These are phyloP conservation scores for Perizoma affinitatum DNA, from an alignment of 2,888 invertebrate species.

Conservation along the genomic window DNA sequence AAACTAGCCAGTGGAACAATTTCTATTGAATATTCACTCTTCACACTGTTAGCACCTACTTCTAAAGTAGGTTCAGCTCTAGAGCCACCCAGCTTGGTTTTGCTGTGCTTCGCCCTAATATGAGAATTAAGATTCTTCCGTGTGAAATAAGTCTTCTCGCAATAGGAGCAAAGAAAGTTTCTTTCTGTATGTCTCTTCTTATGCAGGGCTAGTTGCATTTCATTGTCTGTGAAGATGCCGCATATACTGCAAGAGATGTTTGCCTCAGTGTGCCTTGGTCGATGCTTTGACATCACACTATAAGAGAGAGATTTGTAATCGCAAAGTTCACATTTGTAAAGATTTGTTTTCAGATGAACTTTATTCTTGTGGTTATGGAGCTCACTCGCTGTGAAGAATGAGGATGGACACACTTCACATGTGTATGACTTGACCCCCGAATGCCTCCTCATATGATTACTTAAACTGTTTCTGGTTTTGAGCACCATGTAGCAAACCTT, in stretches of 20 bases:
- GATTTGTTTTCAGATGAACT: conserved; percentile 51
- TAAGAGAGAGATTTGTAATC: conserved; percentile 51
- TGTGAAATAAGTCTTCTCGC: conserved; percentile 55
- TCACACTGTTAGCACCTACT: neutral
- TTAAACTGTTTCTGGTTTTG: conserved; percentile 43
- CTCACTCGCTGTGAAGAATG: conserved; percentile 62
- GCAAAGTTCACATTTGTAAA: conserved; percentile 59
- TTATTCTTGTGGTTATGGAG: conserved; percentile 60
- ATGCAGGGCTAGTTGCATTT: conserved; percentile 55
- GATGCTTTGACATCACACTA: conserved; percentile 52
- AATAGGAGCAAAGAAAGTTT: conserved; percentile 57
- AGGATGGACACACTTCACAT: conserved; percentile 66
- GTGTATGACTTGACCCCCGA: conserved; percentile 57
- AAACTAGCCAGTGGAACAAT: neutral
- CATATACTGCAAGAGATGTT: conserved; percentile 61
- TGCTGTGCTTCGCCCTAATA: conserved; percentile 35
- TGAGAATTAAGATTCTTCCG: conserved; percentile 42
- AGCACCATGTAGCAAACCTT: conserved; percentile 56
- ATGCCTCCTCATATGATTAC: conserved; percentile 62
- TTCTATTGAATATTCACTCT: conserved; percentile 3
- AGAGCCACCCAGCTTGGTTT: neutral
- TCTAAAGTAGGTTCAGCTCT: neutral
- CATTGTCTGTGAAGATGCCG: conserved; percentile 59
- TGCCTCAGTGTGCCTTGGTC: conserved; percentile 50
- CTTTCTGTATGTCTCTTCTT: conserved; percentile 61